Base-by-base conservation (phyloP, 2,113 vertebrate species). In the Phalacrocorax carbo region DNA sequence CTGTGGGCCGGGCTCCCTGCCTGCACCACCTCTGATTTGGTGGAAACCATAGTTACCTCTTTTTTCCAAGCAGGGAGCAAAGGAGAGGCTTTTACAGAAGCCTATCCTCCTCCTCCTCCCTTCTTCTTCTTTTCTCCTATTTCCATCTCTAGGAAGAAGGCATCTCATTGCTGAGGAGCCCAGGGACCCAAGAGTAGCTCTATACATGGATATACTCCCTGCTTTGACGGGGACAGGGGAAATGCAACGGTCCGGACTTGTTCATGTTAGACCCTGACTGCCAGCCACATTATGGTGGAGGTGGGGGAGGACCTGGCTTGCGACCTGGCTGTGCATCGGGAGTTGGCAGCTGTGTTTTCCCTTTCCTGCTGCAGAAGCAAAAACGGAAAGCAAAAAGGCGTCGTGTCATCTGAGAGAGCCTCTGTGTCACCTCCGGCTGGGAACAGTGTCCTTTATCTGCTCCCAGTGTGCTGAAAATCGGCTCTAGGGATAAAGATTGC, bases 101-200 rank as follows among this genome's bases (percentile, higher is more conserved):
- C 21, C 13, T 36, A 12, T 42, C 29, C 10, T 87, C 13, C 9
- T 79, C 25, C 15, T 66, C 30, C 16, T 44, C 3, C 20, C 11
- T 52, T 57, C 68, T 30, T 52, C 40, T 91, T 13, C 40, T 66
- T 78, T 78, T 86, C 34, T 78, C 10, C 21, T 36, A 4, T 42
- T 75, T 71, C 32, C 16, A 8, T 6, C 14, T 36, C 60, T 44
- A 82, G 64, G 69, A 84, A 57, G 54, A 69, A 23, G 15, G 8
- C 21, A 14, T 49, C 38, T 89, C 29, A 34, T 34, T 78, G 79
- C 55, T 61, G 42, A 82, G 73, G 20, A 85, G 15, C 19, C n/a
- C 0, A 0, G 22, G 55, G 51, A 64, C 7, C 22, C 29, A 40
- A 26, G 36, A 38, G 9, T 13, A 25, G 38, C 55, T 78, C 38